phyloP scores from a whole-genome alignment of 2,113 vertebrate species.

The Lamprologus ornatipinnis region DNA sequence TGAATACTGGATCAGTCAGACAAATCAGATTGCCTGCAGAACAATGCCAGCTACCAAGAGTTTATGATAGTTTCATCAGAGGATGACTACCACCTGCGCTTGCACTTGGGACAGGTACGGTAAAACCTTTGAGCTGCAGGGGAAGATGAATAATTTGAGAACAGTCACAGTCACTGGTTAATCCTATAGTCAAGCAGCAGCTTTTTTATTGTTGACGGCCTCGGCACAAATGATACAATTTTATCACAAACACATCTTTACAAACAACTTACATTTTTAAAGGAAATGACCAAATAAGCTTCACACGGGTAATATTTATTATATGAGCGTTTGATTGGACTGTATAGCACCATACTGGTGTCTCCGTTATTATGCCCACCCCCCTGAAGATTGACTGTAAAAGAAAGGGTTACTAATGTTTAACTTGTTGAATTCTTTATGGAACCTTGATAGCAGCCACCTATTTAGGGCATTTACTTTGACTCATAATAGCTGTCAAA shows the following conservation, averaged over 20 bases:
- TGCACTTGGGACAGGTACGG: not conserved
- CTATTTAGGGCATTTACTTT: constrained; percentile 41
- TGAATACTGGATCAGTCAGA: not conserved
- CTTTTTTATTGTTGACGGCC: not conserved
- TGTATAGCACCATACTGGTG: constrained; percentile 1
- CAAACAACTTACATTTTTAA: not conserved
- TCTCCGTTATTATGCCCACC: constrained; percentile 11
- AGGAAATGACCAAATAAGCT: not conserved
- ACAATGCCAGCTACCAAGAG: not conserved
- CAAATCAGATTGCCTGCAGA: not conserved
- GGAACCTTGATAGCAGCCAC: constrained; percentile 1
- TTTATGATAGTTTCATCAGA: not conserved
- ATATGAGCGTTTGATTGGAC: not conserved
- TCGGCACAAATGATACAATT: not conserved
- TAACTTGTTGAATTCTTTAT: constrained; percentile 21
- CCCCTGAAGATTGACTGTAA: constrained; percentile 15
- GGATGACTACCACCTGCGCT: not conserved
- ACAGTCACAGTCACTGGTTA: not conserved
- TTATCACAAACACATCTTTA: not conserved
- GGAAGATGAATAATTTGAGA: not conserved
- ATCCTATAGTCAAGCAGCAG: not conserved
- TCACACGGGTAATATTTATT: not conserved
- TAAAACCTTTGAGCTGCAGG: not conserved
- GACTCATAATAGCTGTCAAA: constrained; percentile 47
- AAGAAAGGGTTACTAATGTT: constrained; percentile 19